Conservation (phyloP, 2,113 vertebrate genomes). For the Deroptyus accipitrinus region DNA sequence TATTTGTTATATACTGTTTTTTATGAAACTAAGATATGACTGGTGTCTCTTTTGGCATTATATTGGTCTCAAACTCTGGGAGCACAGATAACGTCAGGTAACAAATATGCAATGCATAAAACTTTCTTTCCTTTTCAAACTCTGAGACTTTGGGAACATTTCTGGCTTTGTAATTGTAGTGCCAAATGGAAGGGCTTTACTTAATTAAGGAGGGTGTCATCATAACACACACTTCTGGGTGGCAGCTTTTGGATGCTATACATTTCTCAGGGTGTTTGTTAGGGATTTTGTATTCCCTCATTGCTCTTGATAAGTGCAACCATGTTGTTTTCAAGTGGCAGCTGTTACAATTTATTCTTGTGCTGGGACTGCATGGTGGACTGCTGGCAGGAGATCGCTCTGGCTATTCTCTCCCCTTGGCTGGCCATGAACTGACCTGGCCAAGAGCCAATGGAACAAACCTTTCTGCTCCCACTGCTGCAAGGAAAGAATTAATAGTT, state of each 20-base stretch:
- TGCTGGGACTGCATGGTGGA: not conserved
- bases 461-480: not conserved
- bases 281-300: constrained; percentile 21
- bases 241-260: not conserved
- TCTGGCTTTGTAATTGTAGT: not conserved
- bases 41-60: not conserved
- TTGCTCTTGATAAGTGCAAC: not conserved
- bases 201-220: constrained; percentile 39
- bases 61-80: not conserved
- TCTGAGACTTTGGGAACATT: not conserved
- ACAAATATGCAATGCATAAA: not conserved
- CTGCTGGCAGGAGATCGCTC: not conserved
- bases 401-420: not conserved
- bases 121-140: not conserved
- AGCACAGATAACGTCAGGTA: not conserved
- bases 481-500: constrained; percentile 12
- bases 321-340: constrained; percentile 18
- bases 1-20: not conserved
- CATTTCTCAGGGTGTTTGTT: constrained; percentile 44
- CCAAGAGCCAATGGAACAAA: constrained; percentile 38
- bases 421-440: not conserved
- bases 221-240: not conserved
- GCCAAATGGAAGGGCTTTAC: not conserved
- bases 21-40: not conserved
- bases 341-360: not conserved